These are phyloP conservation scores for Odocoileus virginianus DNA, from an alignment of 2,113 vertebrate genomes.

Conservation along the genomic window DNA sequence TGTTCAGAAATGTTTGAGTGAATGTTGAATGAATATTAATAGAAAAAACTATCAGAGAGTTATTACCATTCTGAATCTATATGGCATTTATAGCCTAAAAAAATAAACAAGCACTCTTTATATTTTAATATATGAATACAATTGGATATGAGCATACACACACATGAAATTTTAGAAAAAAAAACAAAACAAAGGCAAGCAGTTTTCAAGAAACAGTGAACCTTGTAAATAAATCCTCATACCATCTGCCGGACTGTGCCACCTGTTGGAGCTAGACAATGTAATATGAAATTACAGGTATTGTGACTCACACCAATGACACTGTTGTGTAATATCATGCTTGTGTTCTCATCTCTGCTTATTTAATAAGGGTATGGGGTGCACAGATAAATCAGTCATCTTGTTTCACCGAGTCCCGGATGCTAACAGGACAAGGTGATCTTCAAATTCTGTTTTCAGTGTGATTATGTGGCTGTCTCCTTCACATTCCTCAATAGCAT, in stretches of 20 bases:
- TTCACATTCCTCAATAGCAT: slow-evolving; percentile 69
- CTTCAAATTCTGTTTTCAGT: slow-evolving; percentile 71
- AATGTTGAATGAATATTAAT: neutral
- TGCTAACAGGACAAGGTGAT: slow-evolving; percentile 72
- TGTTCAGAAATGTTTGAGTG: neutral
- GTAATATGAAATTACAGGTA: slow-evolving; percentile 44
- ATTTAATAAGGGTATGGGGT: slow-evolving; percentile 55
- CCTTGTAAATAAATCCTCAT: neutral
- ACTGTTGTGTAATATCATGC: neutral
- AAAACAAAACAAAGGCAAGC: neutral
- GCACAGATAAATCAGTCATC: slow-evolving; percentile 43
- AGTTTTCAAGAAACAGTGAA: slow-evolving; percentile 20
- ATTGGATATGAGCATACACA: neutral
- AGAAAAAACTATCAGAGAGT: neutral
- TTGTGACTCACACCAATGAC: slow-evolving; percentile 41
- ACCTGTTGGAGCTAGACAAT: slow-evolving; percentile 39
- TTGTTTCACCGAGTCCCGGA: slow-evolving; percentile 59
- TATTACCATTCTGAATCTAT: neutral
- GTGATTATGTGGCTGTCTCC: slow-evolving; percentile 56
- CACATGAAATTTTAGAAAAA: neutral
- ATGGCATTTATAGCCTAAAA: neutral
- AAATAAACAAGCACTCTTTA: neutral
- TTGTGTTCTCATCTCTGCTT: slow-evolving; percentile 7
- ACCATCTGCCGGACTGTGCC: neutral
- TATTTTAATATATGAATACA: neutral